Evolutionary conservation across 2,888 invertebrate genomes (phyloP).

Genomic region (Peribatodes rhomboidaria): DNA sequence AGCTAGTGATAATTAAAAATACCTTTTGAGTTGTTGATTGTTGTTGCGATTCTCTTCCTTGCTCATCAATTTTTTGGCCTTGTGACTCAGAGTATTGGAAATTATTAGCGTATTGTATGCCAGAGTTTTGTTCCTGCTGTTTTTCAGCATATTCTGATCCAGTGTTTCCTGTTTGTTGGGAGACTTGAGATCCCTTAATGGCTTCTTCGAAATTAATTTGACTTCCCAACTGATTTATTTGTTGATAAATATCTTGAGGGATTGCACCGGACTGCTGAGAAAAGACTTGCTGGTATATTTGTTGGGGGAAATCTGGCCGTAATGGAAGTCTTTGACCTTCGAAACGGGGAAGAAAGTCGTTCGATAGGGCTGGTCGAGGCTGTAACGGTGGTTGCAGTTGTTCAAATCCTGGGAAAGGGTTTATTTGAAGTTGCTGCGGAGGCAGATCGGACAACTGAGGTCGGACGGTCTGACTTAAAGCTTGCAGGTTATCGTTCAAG

Average conservation of each 20-base stretch:
- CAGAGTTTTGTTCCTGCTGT: slow-evolving; percentile 6
- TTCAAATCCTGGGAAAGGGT: not conserved
- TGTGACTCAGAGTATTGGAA: slow-evolving; percentile 5
- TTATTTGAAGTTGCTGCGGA: slow-evolving; percentile 17
- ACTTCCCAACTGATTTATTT: slow-evolving; percentile 38
- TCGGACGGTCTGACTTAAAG: slow-evolving; percentile 19
- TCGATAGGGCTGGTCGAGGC: slow-evolving; percentile 9
- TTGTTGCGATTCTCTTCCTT: slow-evolving; percentile 13
- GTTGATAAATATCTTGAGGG: slow-evolving; percentile 43
- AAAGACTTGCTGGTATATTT: slow-evolving; percentile 39
- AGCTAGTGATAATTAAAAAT: not conserved
- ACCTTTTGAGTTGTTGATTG: slow-evolving; percentile 31
- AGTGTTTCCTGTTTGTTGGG: slow-evolving; percentile 6
- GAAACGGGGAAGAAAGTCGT: slow-evolving; percentile 25
- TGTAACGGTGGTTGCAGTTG: slow-evolving; percentile 17
- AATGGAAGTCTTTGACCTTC: slow-evolving; percentile 17
- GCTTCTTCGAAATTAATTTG: slow-evolving; percentile 24
- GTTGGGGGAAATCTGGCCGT: slow-evolving; percentile 33
- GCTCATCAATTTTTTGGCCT: slow-evolving; percentile 26
- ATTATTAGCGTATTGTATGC: slow-evolving; percentile 19
- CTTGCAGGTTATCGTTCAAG: slow-evolving; percentile 26
- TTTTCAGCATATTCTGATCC: not conserved
- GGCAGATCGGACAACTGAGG: slow-evolving; percentile 5
- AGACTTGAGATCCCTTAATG: slow-evolving; percentile 21
- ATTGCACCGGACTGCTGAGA: slow-evolving; percentile 31